phyloP scores from a whole-genome alignment of 2,888 invertebrate genomes.

The Drosophila meridionalis region DNA sequence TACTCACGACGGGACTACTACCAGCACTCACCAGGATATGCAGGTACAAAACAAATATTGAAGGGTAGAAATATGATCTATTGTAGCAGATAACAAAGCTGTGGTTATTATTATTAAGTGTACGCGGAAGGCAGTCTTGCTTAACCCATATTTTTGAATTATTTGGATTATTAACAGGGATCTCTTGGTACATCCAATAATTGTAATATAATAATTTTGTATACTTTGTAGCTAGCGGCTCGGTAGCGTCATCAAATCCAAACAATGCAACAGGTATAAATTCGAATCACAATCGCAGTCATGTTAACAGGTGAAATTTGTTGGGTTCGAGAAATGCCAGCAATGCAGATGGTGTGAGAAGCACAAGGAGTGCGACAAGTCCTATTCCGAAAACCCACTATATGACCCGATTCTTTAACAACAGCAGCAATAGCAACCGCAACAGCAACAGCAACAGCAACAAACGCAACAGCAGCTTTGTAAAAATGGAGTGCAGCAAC shows the following conservation, averaged over 20 bases:
- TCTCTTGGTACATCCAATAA: neutral
- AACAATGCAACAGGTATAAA: slow-evolving; percentile 78
- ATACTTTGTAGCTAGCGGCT: slow-evolving; percentile 49
- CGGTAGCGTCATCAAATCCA: slow-evolving; percentile 72
- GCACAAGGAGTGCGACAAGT: slow-evolving; percentile 57
- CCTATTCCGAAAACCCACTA: slow-evolving; percentile 54
- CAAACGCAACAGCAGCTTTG: slow-evolving; percentile 47
- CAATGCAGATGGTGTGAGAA: slow-evolving; percentile 63
- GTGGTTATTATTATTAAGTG: too few relatives aligned
- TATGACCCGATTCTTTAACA: slow-evolving; percentile 49
- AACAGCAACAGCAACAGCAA: slow-evolving; percentile 31
- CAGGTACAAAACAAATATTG: slow-evolving; percentile 67
- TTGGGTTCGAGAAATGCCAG: slow-evolving; percentile 62
- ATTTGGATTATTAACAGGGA: neutral
- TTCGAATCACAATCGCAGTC: slow-evolving; percentile 84
- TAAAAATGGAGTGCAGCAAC: slow-evolving; percentile 47
- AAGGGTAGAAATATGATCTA: neutral
- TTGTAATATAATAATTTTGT: slow-evolving; percentile 11
- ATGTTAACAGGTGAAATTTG: slow-evolving; percentile 85
- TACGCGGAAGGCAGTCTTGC: too few relatives aligned
- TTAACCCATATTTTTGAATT: neutral
- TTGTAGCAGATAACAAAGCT: neutral
- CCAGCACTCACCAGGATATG: slow-evolving; percentile 84
- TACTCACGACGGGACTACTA: slow-evolving; percentile 84
- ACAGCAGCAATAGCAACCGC: slow-evolving; percentile 35